phyloP scores from a whole-genome alignment of 2,797 vertebrate genomes.

The Anguilla anguilla region DNA sequence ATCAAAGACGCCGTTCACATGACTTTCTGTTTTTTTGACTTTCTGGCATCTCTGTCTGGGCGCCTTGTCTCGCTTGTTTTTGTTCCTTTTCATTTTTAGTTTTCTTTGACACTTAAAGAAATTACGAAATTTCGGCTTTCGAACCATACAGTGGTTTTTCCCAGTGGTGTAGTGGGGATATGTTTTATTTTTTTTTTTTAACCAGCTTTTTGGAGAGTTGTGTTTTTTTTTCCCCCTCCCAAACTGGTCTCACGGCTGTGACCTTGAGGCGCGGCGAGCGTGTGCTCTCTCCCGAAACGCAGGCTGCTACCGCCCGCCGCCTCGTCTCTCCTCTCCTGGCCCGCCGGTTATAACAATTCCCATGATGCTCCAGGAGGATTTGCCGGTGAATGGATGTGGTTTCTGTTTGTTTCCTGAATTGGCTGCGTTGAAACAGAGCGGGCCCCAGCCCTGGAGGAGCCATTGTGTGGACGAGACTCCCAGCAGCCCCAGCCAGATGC shows the following conservation, averaged over 20 bases:
- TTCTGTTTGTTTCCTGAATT: background rate
- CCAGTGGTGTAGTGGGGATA: background rate
- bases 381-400: too few species aligned
- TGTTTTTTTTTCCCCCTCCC: background rate
- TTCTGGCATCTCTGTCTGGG: background rate
- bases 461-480: background rate
- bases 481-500: background rate
- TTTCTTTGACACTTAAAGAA: background rate
- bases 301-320: too few species aligned
- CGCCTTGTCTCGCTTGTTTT: background rate
- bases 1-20: background rate
- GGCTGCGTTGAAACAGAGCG: background rate
- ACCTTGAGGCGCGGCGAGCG: background rate
- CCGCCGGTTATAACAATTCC: background rate
- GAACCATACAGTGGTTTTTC: background rate
- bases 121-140: background rate
- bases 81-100: background rate
- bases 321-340: too few species aligned
- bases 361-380: background rate
- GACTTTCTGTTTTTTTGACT: too few species aligned
- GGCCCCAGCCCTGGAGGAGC: background rate
- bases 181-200: background rate
- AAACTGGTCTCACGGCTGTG: background rate
- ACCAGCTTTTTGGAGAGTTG: background rate
- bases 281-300: background rate